Base-by-base conservation (phyloP, 2,797 vertebrate genomes). In the Hirundo rustica region DNA sequence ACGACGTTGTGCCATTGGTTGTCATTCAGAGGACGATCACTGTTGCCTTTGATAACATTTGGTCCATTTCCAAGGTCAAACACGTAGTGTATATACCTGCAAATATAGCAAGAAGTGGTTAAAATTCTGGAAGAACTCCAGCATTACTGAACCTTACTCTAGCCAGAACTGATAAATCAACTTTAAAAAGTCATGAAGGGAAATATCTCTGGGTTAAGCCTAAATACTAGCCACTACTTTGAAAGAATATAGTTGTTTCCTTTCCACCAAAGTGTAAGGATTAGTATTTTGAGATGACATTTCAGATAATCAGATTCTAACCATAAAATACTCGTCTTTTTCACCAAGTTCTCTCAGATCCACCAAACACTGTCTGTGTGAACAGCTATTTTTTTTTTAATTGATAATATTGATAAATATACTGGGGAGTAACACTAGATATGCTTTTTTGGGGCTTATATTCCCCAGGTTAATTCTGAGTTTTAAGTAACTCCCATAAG, bases 1-100 rank as follows among this genome's bases (percentile, higher is more conserved):
- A 99, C 99, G 0, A 99, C 99, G 2, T 99, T 99, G 96, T 99
- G 99, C 99, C 99, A 99, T 86, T 99, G 99, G 97, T 99, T 99
- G 97, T 99, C 99, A 87, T 99, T 99, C 74, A 99, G 97, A n/a
- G 99, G 98, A 44, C 98, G 98, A 45, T 99, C 99, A 36, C 99
- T 99, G 96, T 99, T 99, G 62, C 99, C 99, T 92, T 99, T 99
- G 95, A 99, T 99, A 93, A 99, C 98, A 74, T 99, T 99, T 38
- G 99, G 98, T 11, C 99, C 99, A 7, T 99, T 99, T 64, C 99
- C 99, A 21, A 99, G 99, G 95, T 99, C 98, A 97, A 99, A 99
- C 27, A 99, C 99, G 1, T 99, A 99, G 94, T 99, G 99, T 96
- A 99, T 99, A n/a, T 99, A 99, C 93, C 99, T 99, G 95, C 25